phyloP scores from a whole-genome alignment of 2,113 vertebrate species.

The Pristiophorus japonicus region DNA sequence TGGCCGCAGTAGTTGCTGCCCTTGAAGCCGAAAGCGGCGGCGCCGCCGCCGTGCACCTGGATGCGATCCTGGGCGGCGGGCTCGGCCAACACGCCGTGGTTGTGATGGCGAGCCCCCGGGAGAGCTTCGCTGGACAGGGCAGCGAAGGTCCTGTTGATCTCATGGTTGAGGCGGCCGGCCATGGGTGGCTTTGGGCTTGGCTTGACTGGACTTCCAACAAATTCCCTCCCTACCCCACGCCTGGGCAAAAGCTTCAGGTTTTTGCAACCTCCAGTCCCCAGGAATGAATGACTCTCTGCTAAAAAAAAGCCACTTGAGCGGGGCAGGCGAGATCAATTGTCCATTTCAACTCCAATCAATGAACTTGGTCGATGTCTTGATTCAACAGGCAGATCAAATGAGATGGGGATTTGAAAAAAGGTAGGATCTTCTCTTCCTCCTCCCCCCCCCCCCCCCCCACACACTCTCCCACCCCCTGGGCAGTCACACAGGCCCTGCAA shows the following conservation, averaged over 20 bases:
- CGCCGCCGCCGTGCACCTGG: background rate
- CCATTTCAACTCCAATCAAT: background rate
- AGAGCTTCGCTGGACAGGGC: background rate
- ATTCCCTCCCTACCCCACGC: no score
- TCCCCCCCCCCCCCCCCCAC: background rate
- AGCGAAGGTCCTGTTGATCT: background rate
- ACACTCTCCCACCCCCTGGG: background rate
- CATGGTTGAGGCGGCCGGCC: background rate
- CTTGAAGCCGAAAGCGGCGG: background rate
- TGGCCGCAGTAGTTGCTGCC: background rate
- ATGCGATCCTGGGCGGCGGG: background rate
- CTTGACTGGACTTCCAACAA: no score
- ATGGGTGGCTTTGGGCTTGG: no score
- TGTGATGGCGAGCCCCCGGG: background rate
- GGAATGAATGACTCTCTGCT: no score
- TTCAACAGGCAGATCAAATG: background rate
- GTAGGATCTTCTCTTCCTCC: background rate
- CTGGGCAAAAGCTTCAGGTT: no score
- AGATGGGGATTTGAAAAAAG: background rate
- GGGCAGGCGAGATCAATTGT: background rate
- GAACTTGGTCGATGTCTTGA: background rate
- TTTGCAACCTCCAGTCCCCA: no score
- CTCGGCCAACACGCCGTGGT: background rate
- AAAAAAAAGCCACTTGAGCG: no score
- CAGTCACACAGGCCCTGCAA: background rate